These are phyloP conservation scores for Nyctibius grandis DNA, from an alignment of 2,797 vertebrate species.

Conservation along the genomic window DNA sequence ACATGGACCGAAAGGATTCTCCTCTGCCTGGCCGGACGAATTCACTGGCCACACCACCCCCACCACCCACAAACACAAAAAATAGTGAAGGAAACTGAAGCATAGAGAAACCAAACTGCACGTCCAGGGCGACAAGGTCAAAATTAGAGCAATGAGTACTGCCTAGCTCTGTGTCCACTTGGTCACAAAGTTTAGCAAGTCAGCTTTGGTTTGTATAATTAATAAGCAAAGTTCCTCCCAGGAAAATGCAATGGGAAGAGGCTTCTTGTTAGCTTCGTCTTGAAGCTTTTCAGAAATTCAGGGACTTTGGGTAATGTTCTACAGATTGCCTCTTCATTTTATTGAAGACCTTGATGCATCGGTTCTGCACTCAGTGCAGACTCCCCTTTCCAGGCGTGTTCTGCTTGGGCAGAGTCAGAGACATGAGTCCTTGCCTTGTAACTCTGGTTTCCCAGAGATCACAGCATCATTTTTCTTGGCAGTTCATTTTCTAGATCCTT, in stretches of 20 bases:
- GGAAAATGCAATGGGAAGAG: background rate
- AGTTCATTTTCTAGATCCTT: background rate
- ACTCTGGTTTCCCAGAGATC: background rate
- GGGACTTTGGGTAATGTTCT: background rate
- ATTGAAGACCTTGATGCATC: background rate
- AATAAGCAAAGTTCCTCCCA: background rate
- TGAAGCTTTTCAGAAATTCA: background rate
- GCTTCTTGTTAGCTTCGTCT: background rate
- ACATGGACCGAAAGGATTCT: accelerated
- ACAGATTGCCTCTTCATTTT: background rate
- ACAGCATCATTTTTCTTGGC: background rate
- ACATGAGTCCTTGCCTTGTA: background rate
- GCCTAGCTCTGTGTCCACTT: background rate
- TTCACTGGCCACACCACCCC: background rate
- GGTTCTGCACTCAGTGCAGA: background rate
- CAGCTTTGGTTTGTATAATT: background rate
- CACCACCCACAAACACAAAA: background rate
- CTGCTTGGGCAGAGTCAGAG: background rate
- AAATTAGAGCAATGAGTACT: accelerated
- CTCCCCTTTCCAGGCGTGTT: background rate
- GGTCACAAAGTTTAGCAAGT: background rate
- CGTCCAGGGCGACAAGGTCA: background rate
- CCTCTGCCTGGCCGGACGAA: background rate
- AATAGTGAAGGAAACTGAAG: background rate
- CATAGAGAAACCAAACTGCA: background rate